These are phyloP conservation scores for Lates japonicus DNA, from an alignment of 2,797 vertebrate species.

Conservation along the genomic window DNA sequence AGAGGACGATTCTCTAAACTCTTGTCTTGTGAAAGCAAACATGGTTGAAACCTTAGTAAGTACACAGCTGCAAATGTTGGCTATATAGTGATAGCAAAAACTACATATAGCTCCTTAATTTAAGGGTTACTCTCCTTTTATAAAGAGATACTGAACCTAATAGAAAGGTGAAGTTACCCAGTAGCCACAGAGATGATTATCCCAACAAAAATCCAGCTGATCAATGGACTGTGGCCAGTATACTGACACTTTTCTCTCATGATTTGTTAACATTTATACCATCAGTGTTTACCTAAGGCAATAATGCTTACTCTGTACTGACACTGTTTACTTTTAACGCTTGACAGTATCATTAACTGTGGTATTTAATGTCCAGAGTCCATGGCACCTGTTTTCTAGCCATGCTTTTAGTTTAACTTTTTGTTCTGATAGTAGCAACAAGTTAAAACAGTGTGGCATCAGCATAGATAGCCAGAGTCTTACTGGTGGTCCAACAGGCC, in stretches of 20 bases:
- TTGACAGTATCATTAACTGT: constrained; percentile 32
- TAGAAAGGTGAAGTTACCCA: background rate
- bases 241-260: constrained; percentile 16
- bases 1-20: too few species aligned
- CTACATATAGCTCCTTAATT: background rate
- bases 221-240: constrained; percentile 17
- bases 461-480: constrained; percentile 80
- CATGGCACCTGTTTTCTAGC: constrained; percentile 16
- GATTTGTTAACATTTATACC: constrained; percentile 43
- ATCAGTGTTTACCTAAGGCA: constrained; percentile 47
- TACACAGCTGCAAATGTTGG: too few species aligned
- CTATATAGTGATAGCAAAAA: too few species aligned
- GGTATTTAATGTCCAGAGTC: constrained; percentile 24
- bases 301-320: constrained; percentile 25
- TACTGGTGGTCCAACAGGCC: constrained; percentile 95
- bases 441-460: constrained; percentile 61
- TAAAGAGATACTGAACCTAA: background rate
- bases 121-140: background rate
- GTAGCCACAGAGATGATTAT: constrained; percentile 6
- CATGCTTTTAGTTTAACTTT: constrained; percentile 29
- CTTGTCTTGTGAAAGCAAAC: too few species aligned
- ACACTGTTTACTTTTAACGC: constrained; percentile 49
- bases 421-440: constrained; percentile 41
- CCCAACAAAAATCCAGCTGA: constrained; percentile 23
- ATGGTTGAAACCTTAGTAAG: too few species aligned